Evolutionary conservation across 2,797 vertebrate genomes (phyloP), one percentile per base, ranked within the genome.

Genomic region (Sciurus vulgaris): DNA sequence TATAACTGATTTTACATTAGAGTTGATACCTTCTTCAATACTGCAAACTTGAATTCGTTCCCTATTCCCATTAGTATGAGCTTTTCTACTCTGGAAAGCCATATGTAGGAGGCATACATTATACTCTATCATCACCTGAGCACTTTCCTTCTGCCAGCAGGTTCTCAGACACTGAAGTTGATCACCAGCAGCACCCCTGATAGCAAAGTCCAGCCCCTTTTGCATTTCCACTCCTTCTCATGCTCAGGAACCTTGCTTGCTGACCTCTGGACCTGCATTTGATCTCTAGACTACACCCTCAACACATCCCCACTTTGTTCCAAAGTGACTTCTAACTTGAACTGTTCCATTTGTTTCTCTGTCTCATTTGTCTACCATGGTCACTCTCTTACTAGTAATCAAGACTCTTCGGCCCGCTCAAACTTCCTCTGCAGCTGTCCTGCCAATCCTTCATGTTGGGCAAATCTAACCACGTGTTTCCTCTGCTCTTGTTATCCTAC

Each of bases 361-460:
- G 38, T 11, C 33, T 67, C 33, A 7, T 7, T 87, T 91, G 63
- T 90, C 70, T 14, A 28, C 1, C 28, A 14, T 65, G 5, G 30
- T 38, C 73, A 72, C 24, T 65, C 30, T 70, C 17, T 73, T 38
- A 51, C 65, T 44, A n/a, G 69, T 47, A 79, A 65, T 35, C 38
- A 26, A 26, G 41, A 56, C 56, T 14, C 47, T 26, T 76, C 49
- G 18, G 69, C 38, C 38, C 51, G 59, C 79, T 96, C 35, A 33
- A 5, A 33, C 56, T 76, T 87, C 73, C 69, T 86, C 14, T 18
- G 41, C 93, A 95, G 93, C 87, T 94, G 86, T 84, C 38, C 56
- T 84, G 81, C 51, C 94, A 83, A 35, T 93, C 56, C 72, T 26
- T 5, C 9, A 2, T 4, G 10, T 49, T n/a, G 18, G 79, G 70